phyloP scores from a whole-genome alignment of 2,797 vertebrate genomes.

The Enteromius radiatus region DNA sequence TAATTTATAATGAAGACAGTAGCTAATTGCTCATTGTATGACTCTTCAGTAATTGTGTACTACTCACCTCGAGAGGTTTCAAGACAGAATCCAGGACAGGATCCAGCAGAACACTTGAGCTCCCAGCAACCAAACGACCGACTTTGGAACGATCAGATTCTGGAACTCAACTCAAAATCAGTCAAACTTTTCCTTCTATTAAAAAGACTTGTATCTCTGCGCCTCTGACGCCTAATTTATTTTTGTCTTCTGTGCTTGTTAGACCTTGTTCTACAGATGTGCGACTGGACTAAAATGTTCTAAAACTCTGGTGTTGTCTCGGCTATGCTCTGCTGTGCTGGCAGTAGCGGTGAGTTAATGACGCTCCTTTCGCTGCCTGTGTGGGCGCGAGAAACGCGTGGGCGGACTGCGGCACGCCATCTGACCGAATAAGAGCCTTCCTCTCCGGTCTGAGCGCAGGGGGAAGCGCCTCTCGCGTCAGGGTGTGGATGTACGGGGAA shows the following conservation, averaged over 20 bases:
- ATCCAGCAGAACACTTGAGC: slow-evolving; percentile 7
- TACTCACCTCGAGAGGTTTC: slow-evolving; percentile 25
- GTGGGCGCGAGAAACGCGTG: slow-evolving; percentile 87
- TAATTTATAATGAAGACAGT: not conserved
- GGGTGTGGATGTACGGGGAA: slow-evolving; percentile 6
- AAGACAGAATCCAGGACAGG: slow-evolving; percentile 1
- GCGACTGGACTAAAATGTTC: slow-evolving; percentile 1
- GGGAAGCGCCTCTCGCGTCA: not conserved
- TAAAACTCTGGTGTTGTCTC: slow-evolving; percentile 37
- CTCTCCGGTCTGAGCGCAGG: slow-evolving; percentile 78
- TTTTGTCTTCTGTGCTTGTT: slow-evolving; percentile 20
- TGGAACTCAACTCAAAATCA: not conserved
- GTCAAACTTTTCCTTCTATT: not conserved
- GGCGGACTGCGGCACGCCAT: slow-evolving; percentile 86
- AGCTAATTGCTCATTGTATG: not conserved
- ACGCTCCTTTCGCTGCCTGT: slow-evolving; percentile 82
- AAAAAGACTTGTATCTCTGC: not conserved
- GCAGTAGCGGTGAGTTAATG: slow-evolving; percentile 83
- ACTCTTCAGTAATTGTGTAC: not conserved
- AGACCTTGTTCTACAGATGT: slow-evolving; percentile 23
- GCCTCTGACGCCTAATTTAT: not conserved
- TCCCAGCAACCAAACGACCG: not conserved
- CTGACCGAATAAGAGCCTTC: slow-evolving; percentile 87
- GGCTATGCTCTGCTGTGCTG: slow-evolving; percentile 65
- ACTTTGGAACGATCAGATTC: not conserved